Base-by-base conservation (phyloP, 2,888 invertebrate genomes). In the Dynastes grantii region DNA sequence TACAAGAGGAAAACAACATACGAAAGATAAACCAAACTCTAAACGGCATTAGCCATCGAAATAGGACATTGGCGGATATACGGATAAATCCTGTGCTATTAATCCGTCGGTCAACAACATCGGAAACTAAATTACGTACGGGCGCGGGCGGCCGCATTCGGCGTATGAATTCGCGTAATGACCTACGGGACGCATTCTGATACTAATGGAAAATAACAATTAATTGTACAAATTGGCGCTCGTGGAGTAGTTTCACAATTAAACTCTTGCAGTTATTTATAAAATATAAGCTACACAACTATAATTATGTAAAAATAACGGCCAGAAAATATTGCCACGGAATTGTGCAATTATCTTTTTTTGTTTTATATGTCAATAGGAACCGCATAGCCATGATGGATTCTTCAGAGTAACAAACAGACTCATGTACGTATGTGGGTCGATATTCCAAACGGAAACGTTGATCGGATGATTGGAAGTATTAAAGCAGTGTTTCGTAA, bases 1-100 rank as follows among this genome's bases (percentile, higher is more conserved):
- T 40, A 73, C 58, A 58, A n/a, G 55, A 73, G 73, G 51, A 58
- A 73, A 73, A 67, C 67, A 67, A 45, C 67, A 32, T 32, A 32
- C 32, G 8, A 45, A 73, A 58, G 58, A 73, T 58, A 73, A 73
- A 73, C 73, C 40, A 40, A 58, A 58, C 67, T 22, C 67, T 27
- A 22, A 67, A 67, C 67, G 22, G 45, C 49, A 49, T 45, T 49
- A 3, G 16, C 67, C 67, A 32, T 49, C 45, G 63, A 63, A 63
- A 2, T 32, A 11, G 13, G 63, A 16, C 55, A 22, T 22, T 22
- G 16, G 11, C 2, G 32, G 27, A 63, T 63, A 32, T 32, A 58
- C 22, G 27, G 29, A 63, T 63, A 63, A 63, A 63, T 63, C 63
- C 63, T 9, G n/a, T 3, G 13, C 32, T 63, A 63, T 63, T 63